Base-by-base conservation (phyloP, 1,140 invertebrate species). In the Tribolium castaneum region DNA sequence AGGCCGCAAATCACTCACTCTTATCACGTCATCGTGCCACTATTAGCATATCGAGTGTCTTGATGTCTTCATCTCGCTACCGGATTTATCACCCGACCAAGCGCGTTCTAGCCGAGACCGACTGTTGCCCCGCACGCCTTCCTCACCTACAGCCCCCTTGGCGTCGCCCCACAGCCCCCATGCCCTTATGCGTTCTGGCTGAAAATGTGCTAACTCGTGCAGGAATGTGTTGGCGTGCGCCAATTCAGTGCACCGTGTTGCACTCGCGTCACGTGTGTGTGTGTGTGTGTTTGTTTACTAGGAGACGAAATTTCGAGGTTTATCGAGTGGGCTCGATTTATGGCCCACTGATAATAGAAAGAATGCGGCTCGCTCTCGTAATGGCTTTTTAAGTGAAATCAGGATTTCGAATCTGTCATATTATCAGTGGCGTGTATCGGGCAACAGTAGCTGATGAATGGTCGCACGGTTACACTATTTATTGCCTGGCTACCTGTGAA, bases 301-400 rank as follows among this genome's bases (percentile, higher is more conserved):
- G 78, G 75, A 81, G 79, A 79, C 30, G 30, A 7, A 30, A 13
- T 35, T 30, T 39, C 30, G 22, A 19, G 30, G 59, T 66, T 66
- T 34, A 66, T 66, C 13, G 25, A 73, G 71, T 52, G 49, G 50
- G 49, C 39, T 73, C 71, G 49, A 73, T 73, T 73, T 73, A 73
- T 73, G 50, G 70, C n/a, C 70, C 19, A 22, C 1, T 9, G 54
- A 59, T 59, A 22, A 22, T 59, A 49, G 56, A 74, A 75, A 75
- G 78, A 79, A 79, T 75, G 62, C 72, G 30, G 72, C 35, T 71
- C 77, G 71, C 35, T 78, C 54, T 74, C 73, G 71, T 80, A 82
- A 82, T 82, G 80, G 79, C 76, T 78, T 80, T 80, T 82, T 82
- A 82, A 82, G 80, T 82, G 80, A 82, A 82, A 80, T 82, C 79